Percentiles rank a stretch among this genome's conserved stretches.
These are phyloP conservation scores for Chunga burmeisteri DNA, from an alignment of 2,113 vertebrate species.

Conservation along the genomic window DNA sequence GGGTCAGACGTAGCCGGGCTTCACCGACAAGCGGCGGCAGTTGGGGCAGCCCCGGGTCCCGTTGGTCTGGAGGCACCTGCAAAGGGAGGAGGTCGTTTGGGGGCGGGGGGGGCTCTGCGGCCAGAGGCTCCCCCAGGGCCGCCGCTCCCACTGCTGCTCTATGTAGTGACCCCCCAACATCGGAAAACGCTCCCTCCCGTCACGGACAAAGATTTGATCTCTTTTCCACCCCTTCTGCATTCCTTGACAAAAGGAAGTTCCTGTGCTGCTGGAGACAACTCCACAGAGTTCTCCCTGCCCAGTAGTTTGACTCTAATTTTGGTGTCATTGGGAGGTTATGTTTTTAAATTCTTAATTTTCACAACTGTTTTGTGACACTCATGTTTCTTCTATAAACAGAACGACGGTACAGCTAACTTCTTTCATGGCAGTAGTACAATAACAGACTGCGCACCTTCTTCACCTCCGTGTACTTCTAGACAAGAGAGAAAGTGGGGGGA, in stretches of 20 bases:
- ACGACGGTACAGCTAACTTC: background rate
- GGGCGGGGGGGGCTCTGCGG: background rate
- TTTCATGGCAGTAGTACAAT: rapidly evolving
- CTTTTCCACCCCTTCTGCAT: rapidly evolving
- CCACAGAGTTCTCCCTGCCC: rapidly evolving
- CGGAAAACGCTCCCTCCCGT: background rate
- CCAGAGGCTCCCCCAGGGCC: background rate
- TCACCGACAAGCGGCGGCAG: conserved; percentile 91
- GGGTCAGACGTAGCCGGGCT: conserved; percentile 93
- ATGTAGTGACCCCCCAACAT: rapidly evolving
- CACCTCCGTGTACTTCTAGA: background rate
- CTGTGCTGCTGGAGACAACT: too few species aligned
- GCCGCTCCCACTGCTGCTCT: rapidly evolving
- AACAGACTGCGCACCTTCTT: background rate
- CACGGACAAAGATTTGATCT: rapidly evolving
- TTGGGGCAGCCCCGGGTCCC: conserved; percentile 92
- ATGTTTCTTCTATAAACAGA: background rate
- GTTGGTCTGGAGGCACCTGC: conserved; percentile 91
- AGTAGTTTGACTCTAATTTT: rapidly evolving
- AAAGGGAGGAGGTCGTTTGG: background rate
- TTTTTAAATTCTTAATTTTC: background rate
- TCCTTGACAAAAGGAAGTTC: rapidly evolving
- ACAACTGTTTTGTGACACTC: background rate
- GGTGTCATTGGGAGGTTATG: background rate
- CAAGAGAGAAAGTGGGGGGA: background rate